Percentiles rank a stretch among this genome's conserved stretches.
phyloP scores from a whole-genome alignment of 2,797 vertebrate species.

The Graptemys geographica region DNA sequence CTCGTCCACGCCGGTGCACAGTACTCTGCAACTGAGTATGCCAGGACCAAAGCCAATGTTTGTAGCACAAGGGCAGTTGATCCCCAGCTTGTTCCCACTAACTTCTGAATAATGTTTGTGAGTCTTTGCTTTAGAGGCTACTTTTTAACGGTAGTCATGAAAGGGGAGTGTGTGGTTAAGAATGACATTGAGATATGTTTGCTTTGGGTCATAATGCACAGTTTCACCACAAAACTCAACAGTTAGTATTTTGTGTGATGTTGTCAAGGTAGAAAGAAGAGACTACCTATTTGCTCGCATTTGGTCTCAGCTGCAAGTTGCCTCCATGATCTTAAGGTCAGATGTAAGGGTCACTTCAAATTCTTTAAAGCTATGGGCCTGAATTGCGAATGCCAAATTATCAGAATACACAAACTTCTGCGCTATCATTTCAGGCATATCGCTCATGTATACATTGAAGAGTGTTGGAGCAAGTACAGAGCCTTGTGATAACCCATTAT shows the following conservation, averaged over 20 bases:
- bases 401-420: background rate
- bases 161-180: background rate
- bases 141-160: background rate
- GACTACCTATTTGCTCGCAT: background rate
- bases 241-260: background rate
- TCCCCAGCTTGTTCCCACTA: background rate
- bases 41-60: background rate
- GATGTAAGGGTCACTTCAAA: background rate
- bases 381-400: background rate
- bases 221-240: background rate
- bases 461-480: background rate
- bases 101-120: background rate
- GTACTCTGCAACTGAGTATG: background rate
- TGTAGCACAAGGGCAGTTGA: background rate
- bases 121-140: background rate
- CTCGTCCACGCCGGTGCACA: background rate
- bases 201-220: background rate
- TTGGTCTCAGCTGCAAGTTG: background rate
- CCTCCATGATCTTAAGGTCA: background rate
- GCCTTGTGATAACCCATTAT: background rate
- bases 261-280: background rate
- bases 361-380: background rate
- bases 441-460: background rate
- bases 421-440: background rate
- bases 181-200: background rate